Base-by-base conservation (phyloP, 2,888 invertebrate genomes). In the Zeuzera pyrina region DNA sequence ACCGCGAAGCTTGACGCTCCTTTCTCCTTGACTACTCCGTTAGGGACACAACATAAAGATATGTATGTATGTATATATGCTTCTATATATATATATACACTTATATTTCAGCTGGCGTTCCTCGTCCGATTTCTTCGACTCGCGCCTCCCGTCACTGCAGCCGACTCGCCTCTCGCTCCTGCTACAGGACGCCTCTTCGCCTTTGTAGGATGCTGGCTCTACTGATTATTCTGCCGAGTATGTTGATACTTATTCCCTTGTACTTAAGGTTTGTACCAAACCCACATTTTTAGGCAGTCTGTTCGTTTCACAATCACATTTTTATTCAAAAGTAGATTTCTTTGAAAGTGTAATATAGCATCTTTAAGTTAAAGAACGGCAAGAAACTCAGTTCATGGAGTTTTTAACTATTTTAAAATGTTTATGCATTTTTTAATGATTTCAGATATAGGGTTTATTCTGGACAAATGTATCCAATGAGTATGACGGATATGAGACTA, bases 401-500 rank as follows among this genome's bases (percentile, higher is more conserved):
- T n/a, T n/a, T n/a, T n/a, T n/a, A n/a, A n/a, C n/a, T n/a, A n/a
- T n/a, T n/a, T n/a, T n/a, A n/a, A n/a, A n/a, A n/a, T n/a, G n/a
- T n/a, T n/a, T n/a, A n/a, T n/a, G n/a, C n/a, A n/a, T 8, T 5
- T 19, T 8, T 19, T 19, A 5, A 14, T 43, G 45, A 29, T 67
- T 64, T 1, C 62, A 85, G 85, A 39, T 91, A 89, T 62, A 84
- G 87, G 4, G 89, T 91, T 11, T 91, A 88, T 58, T 87, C 87
- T 10, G 87, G 89, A 3, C 90, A 90, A 56, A 78, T 89, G 52
- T 91, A 91, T 52, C 90, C 91, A 1, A 78, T 92, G 57, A 88
- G 89, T 12, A 88, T 90, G 70, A 90, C 91, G 0, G 92, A 92
- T 59, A 91, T 91, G 87, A 70, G 91, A 38, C 77, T 92, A 35